Evolutionary conservation across 2,888 invertebrate species (phyloP).

Genomic region (Lypha dubia): DNA sequence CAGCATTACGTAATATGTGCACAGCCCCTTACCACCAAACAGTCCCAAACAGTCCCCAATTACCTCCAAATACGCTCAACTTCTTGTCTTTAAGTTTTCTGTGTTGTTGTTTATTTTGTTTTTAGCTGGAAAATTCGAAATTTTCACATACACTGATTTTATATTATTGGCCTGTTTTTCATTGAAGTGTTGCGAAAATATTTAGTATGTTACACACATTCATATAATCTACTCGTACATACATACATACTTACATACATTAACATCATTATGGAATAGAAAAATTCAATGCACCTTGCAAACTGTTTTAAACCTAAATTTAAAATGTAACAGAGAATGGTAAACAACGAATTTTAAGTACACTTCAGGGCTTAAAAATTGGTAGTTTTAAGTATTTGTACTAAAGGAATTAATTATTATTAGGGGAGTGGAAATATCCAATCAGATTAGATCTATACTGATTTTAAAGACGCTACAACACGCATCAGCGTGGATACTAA

Average conservation of each 20-base stretch:
- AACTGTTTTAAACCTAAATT: constrained; percentile 49
- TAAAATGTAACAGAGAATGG: neutral
- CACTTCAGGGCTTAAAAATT: neutral
- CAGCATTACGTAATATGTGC: no score
- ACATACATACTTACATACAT: constrained; percentile 23
- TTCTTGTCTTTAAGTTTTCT: neutral
- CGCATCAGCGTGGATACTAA: no score
- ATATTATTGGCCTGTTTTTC: neutral
- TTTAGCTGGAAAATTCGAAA: neutral
- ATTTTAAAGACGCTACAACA: no score
- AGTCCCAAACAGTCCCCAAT: constrained; percentile 12
- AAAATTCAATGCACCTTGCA: constrained; percentile 43
- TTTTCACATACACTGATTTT: no score
- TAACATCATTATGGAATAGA: constrained; percentile 43
- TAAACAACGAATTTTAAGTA: neutral
- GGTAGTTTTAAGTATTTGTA: neutral
- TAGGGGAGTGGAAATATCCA: no score
- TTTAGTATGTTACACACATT: neutral
- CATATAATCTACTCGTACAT: neutral
- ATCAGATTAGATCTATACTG: no score
- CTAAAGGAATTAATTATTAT: neutral
- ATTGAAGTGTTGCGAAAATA: constrained; percentile 22
- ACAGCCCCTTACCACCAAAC: no score
- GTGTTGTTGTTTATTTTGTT: neutral
- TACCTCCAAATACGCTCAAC: neutral